Evolutionary conservation across 2,888 invertebrate genomes (phyloP), one percentile per base, ranked within the genome.

Genomic region (Caenorhabditis afra): DNA sequence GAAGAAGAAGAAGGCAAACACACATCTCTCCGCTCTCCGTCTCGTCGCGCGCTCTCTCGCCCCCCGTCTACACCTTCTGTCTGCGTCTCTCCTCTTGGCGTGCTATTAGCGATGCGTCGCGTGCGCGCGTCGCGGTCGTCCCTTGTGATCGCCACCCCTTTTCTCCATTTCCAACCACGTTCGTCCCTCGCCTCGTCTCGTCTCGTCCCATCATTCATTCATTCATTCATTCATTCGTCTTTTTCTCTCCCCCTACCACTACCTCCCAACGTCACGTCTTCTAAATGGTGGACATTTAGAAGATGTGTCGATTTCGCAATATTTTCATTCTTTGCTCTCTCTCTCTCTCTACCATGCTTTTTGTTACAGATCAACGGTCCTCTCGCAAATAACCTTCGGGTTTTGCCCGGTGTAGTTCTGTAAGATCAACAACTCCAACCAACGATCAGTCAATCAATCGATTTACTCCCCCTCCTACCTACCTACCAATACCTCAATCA

Each of bases 281-380:
- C n/a, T n/a, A n/a, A n/a, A n/a, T n/a, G n/a, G n/a, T n/a, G n/a
- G n/a, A n/a, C n/a, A n/a, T n/a, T n/a, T n/a, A n/a, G n/a, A n/a
- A n/a, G n/a, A n/a, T n/a, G n/a, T n/a, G n/a, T n/a, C n/a, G n/a
- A 41, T 64, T 52, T 39, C 64, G 52, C 22, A 64, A 45, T n/a
- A 12, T n/a, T 47, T 29, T 7, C 29, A 29, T 29, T 29, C 29
- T 7, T 29, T 29, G 29, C n/a, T 22, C 44, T 3, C 16, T n/a
- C 18, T 18, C 12, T 37, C 12, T 16, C n/a, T 29, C 18, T 4
- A 39, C 37, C 49, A 50, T 50, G 29, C 18, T 50, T 37, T 23
- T 41, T 52, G 37, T 64, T 73, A 55, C 73, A 62, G 65, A 74
- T 66, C 65, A 59, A 53, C 66, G 61, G 50, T 55, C 61, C 47